Base-by-base conservation (phyloP, 2,888 invertebrate genomes). In the Drosophila anceps region DNA sequence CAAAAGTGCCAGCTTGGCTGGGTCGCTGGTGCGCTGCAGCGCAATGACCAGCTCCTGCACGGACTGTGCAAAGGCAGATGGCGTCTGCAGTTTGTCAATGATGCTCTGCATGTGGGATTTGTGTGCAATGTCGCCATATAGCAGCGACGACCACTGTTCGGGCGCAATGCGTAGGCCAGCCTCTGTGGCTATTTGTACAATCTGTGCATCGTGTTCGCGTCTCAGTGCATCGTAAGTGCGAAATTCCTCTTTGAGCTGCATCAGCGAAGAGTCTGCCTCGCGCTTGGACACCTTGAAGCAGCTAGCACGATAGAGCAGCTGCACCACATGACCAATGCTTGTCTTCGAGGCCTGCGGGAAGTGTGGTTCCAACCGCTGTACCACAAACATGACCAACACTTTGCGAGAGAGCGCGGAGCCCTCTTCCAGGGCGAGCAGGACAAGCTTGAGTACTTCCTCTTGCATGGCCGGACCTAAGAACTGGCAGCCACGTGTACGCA, bases 391-490 rank as follows among this genome's bases (percentile, higher is more conserved):
- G 75, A 99, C 99, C 88, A 99, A 94, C 55, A 98, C 98, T 94
- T 98, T 98, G 79, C 98, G 95, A 1, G 98, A 98, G 74, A 99
- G 94, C 5, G 98, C 97, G 0, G 98, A 98, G 12, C 98, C 98
- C 93, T 99, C 98, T 93, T 98, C 98, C 55, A 99, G 93, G 0
- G 99, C 98, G 73, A 99, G 93, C 44, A 99, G 94, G 50, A 99
- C 98, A 78, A 99, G 94, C 91, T 97, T 98, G 39, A 99, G 94
- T 60, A 99, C 99, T 93, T 99, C 99, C 92, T 99, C 99, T 94
- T 99, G 99, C 99, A 99, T 99, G 29, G 98, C 99, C 81, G 99
- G 99, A 9, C 99, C 99, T 35, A 99, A 95, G 94, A 99, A 99
- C 93, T 99, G 99, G 91, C 99, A 99, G 57, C 99, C 99, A 65